Conservation (phyloP, 2,888 invertebrate genomes). For the Mamestra brassicae region DNA sequence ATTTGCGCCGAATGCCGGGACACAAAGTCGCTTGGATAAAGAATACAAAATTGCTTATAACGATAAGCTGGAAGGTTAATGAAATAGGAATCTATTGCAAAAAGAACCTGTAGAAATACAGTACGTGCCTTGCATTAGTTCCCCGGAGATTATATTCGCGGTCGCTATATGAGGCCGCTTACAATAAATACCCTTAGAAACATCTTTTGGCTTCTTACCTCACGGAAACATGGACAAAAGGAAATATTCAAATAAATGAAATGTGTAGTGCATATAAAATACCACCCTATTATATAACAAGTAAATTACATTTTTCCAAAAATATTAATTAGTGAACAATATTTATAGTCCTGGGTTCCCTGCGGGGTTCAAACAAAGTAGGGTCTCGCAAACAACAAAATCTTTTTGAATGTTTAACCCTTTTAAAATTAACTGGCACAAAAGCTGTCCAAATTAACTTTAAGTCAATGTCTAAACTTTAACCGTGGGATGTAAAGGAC, state of each 20-base stretch:
- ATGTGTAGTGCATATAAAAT: slow-evolving; percentile 21
- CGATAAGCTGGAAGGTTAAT: slow-evolving; percentile 54
- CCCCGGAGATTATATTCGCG: slow-evolving; percentile 54
- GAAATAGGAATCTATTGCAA: slow-evolving; percentile 52
- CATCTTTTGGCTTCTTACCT: slow-evolving; percentile 52
- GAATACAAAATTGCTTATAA: slow-evolving; percentile 71
- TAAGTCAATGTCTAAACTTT: slow-evolving; percentile 62
- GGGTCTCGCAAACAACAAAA: slow-evolving; percentile 46
- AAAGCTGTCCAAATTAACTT: slow-evolving; percentile 54
- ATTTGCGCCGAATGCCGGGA: slow-evolving; percentile 76
- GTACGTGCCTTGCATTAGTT: slow-evolving; percentile 65
- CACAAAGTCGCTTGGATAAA: slow-evolving; percentile 68
- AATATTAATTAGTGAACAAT: slow-evolving; percentile 19
- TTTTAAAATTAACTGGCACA: slow-evolving; percentile 55
- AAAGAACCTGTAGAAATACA: slow-evolving; percentile 54
- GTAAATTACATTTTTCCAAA: slow-evolving; percentile 2
- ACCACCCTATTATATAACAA: neutral
- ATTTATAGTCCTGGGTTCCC: slow-evolving; percentile 17
- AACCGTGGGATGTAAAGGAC: slow-evolving; percentile 51
- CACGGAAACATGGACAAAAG: slow-evolving; percentile 29
- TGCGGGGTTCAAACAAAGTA: slow-evolving; percentile 15
- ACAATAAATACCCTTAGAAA: slow-evolving; percentile 55
- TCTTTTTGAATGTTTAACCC: slow-evolving; percentile 50
- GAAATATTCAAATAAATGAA: slow-evolving; percentile 21
- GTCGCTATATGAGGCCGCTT: slow-evolving; percentile 48